Conservation (phyloP, 2,888 invertebrate genomes). For the Drosophila acutilabella region DNA sequence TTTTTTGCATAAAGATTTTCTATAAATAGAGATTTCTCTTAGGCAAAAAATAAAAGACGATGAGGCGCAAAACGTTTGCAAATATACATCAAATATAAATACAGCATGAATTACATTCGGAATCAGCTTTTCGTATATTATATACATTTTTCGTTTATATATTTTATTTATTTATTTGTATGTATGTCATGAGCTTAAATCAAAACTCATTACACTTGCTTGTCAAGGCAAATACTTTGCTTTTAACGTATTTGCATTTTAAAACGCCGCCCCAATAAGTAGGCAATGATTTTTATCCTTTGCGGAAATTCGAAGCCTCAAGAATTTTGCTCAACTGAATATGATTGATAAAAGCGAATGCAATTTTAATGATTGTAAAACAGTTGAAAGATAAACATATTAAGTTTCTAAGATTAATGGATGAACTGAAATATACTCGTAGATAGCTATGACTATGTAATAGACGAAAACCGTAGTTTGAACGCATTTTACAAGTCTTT, state of each 20-base stretch:
- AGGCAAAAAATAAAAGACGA: slow-evolving; percentile 4
- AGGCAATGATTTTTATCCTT: slow-evolving; percentile 26
- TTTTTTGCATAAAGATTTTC: slow-evolving; percentile 29
- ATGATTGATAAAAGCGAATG: too few relatives aligned
- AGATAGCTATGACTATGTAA: too few relatives aligned
- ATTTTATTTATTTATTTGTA: slow-evolving; percentile 45
- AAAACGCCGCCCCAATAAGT: slow-evolving; percentile 36
- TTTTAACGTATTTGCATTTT: slow-evolving; percentile 18
- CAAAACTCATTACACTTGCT: slow-evolving; percentile 56
- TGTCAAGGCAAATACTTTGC: slow-evolving; percentile 16
- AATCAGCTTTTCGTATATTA: slow-evolving; percentile 18
- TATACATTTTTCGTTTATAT: slow-evolving; percentile 11
- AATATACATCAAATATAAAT: slow-evolving; percentile 73
- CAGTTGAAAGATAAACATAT: too few relatives aligned
- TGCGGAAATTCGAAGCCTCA: slow-evolving; percentile 9
- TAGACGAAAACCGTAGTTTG: too few relatives aligned
- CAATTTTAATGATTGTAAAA: too few relatives aligned
- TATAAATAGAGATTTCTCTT: slow-evolving; percentile 40
- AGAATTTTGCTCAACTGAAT: background rate
- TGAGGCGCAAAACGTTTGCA: slow-evolving; percentile 60
- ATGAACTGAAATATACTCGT: too few relatives aligned
- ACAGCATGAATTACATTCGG: slow-evolving; percentile 45
- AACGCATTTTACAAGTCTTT: too few relatives aligned
- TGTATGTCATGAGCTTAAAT: slow-evolving; percentile 44
- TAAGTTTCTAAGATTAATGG: too few relatives aligned